Percentiles rank a stretch among this genome's conserved stretches.
These are phyloP conservation scores for Lonchura striata DNA, from an alignment of 2,113 vertebrate genomes.

Conservation along the genomic window DNA sequence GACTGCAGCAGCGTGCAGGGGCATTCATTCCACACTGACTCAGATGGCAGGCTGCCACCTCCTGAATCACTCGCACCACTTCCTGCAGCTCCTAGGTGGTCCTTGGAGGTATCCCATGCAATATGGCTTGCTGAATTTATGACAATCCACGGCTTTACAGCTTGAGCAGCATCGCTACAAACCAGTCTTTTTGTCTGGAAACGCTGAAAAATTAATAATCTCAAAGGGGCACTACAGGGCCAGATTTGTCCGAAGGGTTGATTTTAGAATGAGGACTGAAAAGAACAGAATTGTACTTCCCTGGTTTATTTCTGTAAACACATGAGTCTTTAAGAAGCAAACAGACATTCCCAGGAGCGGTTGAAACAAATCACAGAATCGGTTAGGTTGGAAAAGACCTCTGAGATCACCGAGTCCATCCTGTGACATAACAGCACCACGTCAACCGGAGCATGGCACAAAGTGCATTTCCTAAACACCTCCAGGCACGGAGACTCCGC, in stretches of 20 bases:
- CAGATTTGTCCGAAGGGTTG: not conserved
- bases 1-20: not conserved
- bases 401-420: not conserved
- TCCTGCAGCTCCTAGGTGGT: constrained; percentile 38
- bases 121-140: not conserved
- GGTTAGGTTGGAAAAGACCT: not conserved
- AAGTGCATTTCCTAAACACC: not conserved
- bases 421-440: not conserved
- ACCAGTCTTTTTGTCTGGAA: not conserved
- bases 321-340: not conserved
- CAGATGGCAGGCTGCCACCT: constrained; percentile 2
- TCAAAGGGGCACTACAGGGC: not conserved
- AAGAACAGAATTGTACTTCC: not conserved
- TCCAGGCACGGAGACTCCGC: not conserved
- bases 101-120: not conserved
- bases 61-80: constrained; percentile 2
- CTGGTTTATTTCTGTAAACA: not conserved
- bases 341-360: not conserved
- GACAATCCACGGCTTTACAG: not conserved
- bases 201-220: not conserved
- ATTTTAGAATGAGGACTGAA: not conserved
- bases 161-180: not conserved
- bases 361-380: not conserved
- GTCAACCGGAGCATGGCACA: accelerated
- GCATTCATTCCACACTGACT: not conserved